phyloP scores from a whole-genome alignment of 2,797 vertebrate genomes.

The Chaetophractus vellerosus region DNA sequence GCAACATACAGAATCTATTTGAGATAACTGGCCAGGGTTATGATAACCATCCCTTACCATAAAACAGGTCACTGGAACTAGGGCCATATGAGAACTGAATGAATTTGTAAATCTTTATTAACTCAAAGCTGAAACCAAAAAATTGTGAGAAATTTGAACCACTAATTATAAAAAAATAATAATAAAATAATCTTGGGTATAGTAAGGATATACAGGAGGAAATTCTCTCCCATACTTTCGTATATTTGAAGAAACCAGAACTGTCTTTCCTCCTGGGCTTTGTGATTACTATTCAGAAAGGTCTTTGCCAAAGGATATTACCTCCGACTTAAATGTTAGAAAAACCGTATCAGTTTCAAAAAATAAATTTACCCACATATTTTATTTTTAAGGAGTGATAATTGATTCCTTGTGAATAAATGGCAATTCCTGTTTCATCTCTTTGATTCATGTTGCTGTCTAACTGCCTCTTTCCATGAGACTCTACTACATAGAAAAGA shows the following conservation, averaged over 20 bases:
- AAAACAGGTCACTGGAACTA: neutral
- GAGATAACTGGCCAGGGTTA: too few species aligned
- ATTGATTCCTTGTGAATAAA: neutral
- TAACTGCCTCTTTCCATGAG: neutral
- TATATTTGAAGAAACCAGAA: neutral
- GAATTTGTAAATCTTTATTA: neutral
- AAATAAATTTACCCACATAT: neutral
- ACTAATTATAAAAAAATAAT: neutral
- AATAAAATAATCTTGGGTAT: neutral
- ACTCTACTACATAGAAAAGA: neutral
- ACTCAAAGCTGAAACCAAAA: neutral
- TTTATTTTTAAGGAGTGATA: conserved; percentile 3
- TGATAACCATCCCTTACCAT: neutral
- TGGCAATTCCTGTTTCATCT: neutral
- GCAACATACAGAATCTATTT: neutral
- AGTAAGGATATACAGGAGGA: neutral
- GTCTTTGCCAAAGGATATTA: neutral
- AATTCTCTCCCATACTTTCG: neutral
- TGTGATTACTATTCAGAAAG: neutral
- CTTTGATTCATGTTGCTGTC: neutral
- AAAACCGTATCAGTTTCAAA: conserved; percentile 5
- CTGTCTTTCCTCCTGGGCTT: neutral
- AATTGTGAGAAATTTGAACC: neutral
- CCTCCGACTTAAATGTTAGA: neutral
- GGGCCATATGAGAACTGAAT: neutral